Conservation (phyloP, 2,113 vertebrate species). For the Bufo bufo region DNA sequence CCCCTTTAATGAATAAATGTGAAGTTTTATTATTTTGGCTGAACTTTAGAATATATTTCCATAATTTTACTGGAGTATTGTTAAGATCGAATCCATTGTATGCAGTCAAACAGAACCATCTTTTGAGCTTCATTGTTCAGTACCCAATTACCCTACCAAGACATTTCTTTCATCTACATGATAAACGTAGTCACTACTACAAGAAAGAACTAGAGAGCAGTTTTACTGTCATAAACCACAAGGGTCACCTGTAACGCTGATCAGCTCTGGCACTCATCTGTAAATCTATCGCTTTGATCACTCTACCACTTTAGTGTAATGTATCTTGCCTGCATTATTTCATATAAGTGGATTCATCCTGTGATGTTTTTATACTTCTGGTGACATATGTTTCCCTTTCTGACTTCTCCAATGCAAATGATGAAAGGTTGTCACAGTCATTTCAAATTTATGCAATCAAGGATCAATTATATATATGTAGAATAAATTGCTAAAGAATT, state of each 20-base stretch:
- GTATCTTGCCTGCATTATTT: slow-evolving; percentile 30
- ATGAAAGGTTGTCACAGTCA: slow-evolving; percentile 12
- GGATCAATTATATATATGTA: slow-evolving; percentile 51
- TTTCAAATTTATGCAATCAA: slow-evolving; percentile 46
- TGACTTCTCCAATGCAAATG: slow-evolving; percentile 33
- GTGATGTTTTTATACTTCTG: slow-evolving; percentile 13
- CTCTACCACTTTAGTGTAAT: slow-evolving; percentile 12
- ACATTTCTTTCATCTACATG: not conserved
- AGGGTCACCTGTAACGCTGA: slow-evolving; percentile 31
- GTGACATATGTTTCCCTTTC: slow-evolving; percentile 27
- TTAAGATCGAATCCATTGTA: not conserved
- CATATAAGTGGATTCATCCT: slow-evolving; percentile 21
- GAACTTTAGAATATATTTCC: not conserved
- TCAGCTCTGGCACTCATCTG: not conserved
- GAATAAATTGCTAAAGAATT: slow-evolving; percentile 19
- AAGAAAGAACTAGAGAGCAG: slow-evolving; percentile 2
- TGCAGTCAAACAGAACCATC: not conserved
- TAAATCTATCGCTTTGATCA: slow-evolving; percentile 41
- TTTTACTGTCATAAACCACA: slow-evolving; percentile 36
- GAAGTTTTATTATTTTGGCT: not conserved
- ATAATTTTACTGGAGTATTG: not conserved
- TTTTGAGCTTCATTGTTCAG: not conserved
- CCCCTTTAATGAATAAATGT: not conserved
- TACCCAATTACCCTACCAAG: not conserved
- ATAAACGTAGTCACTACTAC: slow-evolving; percentile 18